A percentile compares a stretch with the other conserved stretches of the same genome.
phyloP scores from a whole-genome alignment of 2,797 vertebrate genomes.

The Muscicapa striata region DNA sequence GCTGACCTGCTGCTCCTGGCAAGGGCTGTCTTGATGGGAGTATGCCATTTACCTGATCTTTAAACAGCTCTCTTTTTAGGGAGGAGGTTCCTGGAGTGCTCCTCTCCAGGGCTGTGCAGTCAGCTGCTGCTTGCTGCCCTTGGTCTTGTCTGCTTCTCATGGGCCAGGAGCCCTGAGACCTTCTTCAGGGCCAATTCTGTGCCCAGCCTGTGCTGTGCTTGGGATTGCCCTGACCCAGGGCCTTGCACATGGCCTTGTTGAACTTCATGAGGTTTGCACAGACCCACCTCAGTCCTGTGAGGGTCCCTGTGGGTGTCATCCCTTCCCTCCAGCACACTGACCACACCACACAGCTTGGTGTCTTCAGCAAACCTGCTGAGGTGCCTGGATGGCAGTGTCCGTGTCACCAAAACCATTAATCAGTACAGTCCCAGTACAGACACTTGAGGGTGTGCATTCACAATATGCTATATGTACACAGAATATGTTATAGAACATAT shows the following conservation, averaged over 20 bases:
- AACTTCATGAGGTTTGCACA: not conserved
- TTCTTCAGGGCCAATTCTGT: too few relatives aligned
- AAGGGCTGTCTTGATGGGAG: not conserved
- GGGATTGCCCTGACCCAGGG: not conserved
- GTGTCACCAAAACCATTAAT: not conserved
- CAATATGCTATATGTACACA: not conserved
- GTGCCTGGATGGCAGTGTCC: not conserved
- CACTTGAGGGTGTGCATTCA: not conserved
- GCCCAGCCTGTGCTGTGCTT: not conserved
- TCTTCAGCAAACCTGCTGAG: not conserved
- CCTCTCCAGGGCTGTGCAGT: not conserved
- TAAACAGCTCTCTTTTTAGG: not conserved
- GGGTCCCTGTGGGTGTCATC: not conserved
- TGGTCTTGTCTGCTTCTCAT: not conserved
- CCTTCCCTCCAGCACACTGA: not conserved
- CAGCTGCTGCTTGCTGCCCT: not conserved
- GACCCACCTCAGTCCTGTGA: not conserved
- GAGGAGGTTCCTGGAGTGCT: not conserved
- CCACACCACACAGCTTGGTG: not conserved
- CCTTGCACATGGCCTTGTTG: not conserved
- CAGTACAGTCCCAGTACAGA: not conserved
- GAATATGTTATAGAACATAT: not conserved
- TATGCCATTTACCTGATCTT: not conserved
- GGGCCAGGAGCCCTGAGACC: not conserved
- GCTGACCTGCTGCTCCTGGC: not conserved